Base-by-base conservation (phyloP, 2,797 vertebrate genomes). In the Hippopotamyrus pictus region DNA sequence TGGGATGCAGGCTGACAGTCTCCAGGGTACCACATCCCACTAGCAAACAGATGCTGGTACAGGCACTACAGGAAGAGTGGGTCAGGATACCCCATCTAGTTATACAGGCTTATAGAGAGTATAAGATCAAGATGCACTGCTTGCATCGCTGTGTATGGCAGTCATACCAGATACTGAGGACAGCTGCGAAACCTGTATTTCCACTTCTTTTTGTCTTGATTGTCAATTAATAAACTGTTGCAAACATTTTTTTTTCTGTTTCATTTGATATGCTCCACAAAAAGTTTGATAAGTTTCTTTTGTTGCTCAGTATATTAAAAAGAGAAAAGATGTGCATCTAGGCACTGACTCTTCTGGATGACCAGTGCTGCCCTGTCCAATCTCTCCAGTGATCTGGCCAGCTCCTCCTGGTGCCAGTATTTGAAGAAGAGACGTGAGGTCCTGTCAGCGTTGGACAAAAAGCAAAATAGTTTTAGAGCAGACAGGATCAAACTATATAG, bases 361-460 rank as follows among this genome's bases (percentile, higher is more conserved):
- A 93, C 62, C 86, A 94, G 37, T 11, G 94, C 94, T 50, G 95
- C 95, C 50, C 89, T 92, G 44, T 92, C 94, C 89, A 96, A 90
- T 44, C 0, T 89, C 7, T 94, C 93, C 86, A 96, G 65, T 46
- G 89, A 93, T n/a, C 92, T 93, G 14, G 92, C 91, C 92, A 97
- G 90, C 87, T 95, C 92, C 1, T 95, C 96, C 90, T 96, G 95
- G 90, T 97, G 96, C 95, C 95, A 96, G 76, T 96, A 96, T 59
- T 96, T 97, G 90, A 96, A 96, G 92, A 97, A 96, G 90, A 97
- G 93, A 1, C 94, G 93, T 4, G 94, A 93, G 4, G 94, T 94
- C 48, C 96, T 97, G 89, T 83, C 29, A 37, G 89, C 89, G 29
- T 76, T 5, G 89, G 4, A 69, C 89, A 11, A 88, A 91, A 89